Base-by-base conservation (phyloP, 1,140 invertebrate genomes). In the Mycetomoellerius zeteki region DNA sequence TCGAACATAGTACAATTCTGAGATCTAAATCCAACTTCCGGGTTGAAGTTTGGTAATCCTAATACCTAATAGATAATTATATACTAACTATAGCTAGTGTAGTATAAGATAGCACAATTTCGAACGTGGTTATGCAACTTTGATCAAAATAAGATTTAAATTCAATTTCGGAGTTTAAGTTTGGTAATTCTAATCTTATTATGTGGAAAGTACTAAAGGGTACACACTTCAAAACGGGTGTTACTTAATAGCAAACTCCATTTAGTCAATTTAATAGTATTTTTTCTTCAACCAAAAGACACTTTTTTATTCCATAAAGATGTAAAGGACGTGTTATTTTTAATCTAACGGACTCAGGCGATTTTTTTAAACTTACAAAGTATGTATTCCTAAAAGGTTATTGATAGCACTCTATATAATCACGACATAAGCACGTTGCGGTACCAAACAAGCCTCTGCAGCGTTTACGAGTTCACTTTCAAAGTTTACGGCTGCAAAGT, bases 401-500 rank as follows among this genome's bases (percentile, higher is more conserved):
- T 6, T 8, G 67, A 27, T 12, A 30, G 0, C 19, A 56, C 19
- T 27, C 12, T 73, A 1, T 3, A 7, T 16, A 24, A 33, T 75
- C 12, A 16, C 54, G 33, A 58, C 10, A 3, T 0, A 33, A 30
- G 24, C 27, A 33, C 47, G 16, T 14, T 8, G 56, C 33, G 75
- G 12, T 30, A 50, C 16, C 37, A 24, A 33, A 65, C 43, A 64
- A 30, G 14, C 14, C n/a, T 50, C 24, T 43, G 21, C 0, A n/a
- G 2, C 19, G 58, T n/a, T 3, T 30, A 21, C 43, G 14, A 47
- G 24, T 47, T 30, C 24, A 33, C 6, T 64, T 78, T 78, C 24
- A 7, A 65, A 50, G 58, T 65, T 77, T 60, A 65, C 19, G 24
- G 60, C 27, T 65, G 43, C 76, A 43, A 43, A 78, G 10, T 30